Evolutionary conservation across 2,797 vertebrate species (phyloP).

Genomic region (Hoplostethus atlanticus): DNA sequence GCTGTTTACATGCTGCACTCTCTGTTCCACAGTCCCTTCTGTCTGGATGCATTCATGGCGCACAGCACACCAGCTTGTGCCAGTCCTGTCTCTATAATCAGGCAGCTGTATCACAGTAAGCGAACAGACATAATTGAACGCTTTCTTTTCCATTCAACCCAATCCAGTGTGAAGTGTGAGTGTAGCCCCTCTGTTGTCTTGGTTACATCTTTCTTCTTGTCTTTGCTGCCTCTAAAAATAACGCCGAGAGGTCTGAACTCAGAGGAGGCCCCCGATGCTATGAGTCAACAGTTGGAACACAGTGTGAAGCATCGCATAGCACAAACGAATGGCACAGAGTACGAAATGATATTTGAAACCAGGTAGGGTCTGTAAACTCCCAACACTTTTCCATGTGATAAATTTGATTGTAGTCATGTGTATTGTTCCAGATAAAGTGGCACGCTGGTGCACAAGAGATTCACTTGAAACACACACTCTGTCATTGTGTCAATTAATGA

Average conservation of each 20-base stretch:
- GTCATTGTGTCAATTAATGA: constrained; percentile 38
- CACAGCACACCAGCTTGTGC: constrained; percentile 39
- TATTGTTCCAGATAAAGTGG: constrained; percentile 20
- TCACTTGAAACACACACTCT: constrained; percentile 5
- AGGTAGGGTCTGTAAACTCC: not conserved
- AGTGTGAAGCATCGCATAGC: constrained; percentile 59
- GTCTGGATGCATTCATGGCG: constrained; percentile 44
- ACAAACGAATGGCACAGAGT: constrained; percentile 55
- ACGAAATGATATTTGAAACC: constrained; percentile 40
- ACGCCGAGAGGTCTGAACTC: constrained; percentile 72
- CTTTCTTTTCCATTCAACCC: constrained; percentile 76
- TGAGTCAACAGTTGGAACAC: constrained; percentile 80
- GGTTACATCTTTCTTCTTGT: constrained; percentile 80
- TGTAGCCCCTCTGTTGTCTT: constrained; percentile 82
- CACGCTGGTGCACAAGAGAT: not conserved
- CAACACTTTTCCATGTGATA: not conserved
- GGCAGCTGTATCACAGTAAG: constrained; percentile 72
- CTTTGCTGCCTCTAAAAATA: constrained; percentile 83
- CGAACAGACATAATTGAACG: constrained; percentile 75
- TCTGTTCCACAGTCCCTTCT: constrained; percentile 31
- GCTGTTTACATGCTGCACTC: constrained; percentile 52
- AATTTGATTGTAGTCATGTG: not conserved
- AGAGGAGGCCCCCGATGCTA: constrained; percentile 74
- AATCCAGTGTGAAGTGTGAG: constrained; percentile 71
- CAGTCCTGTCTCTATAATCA: constrained; percentile 71